Evolutionary conservation across 2,797 vertebrate genomes (phyloP).

Genomic region (Orientallactaga sibirica): DNA sequence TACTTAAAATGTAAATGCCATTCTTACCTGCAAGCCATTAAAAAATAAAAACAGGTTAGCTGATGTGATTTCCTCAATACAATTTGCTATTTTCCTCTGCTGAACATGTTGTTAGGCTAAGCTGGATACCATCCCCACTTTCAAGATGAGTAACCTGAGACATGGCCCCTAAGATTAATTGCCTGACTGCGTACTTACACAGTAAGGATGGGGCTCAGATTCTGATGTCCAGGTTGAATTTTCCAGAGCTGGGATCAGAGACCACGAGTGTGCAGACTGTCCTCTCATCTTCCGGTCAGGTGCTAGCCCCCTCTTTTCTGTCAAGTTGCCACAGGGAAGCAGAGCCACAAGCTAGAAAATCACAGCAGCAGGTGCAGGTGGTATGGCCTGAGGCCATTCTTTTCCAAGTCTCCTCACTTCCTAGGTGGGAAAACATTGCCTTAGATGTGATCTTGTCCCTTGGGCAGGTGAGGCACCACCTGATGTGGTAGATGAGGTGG

Average conservation of each 20-base stretch:
- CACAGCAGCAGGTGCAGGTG: fast-evolving
- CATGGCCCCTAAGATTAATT: not conserved
- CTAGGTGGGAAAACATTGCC: too few relatives aligned
- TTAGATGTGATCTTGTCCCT: not conserved
- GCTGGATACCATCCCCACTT: not conserved
- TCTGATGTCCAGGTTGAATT: conserved; percentile 9
- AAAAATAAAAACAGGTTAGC: not conserved
- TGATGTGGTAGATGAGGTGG: not conserved
- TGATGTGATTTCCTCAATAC: not conserved
- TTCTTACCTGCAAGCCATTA: not conserved
- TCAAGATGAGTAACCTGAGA: not conserved
- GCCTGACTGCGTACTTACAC: not conserved
- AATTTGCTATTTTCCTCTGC: not conserved
- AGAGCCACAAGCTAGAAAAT: not conserved
- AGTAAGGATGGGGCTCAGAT: not conserved
- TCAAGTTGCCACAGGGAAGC: not conserved
- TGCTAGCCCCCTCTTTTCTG: not conserved
- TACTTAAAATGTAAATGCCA: not conserved
- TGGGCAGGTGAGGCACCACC: not conserved
- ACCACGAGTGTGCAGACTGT: fast-evolving
- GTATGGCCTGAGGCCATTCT: not conserved
- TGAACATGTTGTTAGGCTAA: not conserved
- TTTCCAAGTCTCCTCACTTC: not conserved
- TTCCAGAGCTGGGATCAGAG: not conserved
- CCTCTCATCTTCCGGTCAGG: not conserved